Evolutionary conservation across 2,797 vertebrate genomes (phyloP).

Genomic region (Semaprochilodus insignis): DNA sequence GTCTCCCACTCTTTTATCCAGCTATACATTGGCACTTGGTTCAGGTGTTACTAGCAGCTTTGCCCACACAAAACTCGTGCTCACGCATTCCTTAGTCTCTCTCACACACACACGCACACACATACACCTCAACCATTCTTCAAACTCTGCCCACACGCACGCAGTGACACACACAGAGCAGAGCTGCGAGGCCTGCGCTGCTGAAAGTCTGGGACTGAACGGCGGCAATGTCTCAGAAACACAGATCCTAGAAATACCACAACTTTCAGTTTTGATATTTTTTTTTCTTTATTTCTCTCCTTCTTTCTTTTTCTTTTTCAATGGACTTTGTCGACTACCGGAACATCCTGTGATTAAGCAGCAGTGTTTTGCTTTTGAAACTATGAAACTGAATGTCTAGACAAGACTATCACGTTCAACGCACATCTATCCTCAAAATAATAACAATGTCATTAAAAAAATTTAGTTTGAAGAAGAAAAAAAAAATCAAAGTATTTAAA

Average conservation of each 20-base stretch:
- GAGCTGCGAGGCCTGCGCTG: conserved; percentile 78
- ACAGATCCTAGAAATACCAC: conserved; percentile 88
- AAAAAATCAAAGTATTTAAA: conserved; percentile 72
- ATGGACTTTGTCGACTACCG: conserved; percentile 86
- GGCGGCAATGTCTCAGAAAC: conserved; percentile 82
- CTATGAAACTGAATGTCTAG: conserved; percentile 85
- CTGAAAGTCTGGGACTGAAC: conserved; percentile 80
- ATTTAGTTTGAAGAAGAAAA: conserved; percentile 63
- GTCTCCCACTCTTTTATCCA: conserved; percentile 91
- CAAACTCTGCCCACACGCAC: conserved; percentile 57
- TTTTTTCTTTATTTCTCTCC: conserved; percentile 37
- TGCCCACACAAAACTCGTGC: conserved; percentile 82
- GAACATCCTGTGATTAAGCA: conserved; percentile 85
- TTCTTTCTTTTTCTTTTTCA: conserved; percentile 67
- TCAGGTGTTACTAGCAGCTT: conserved; percentile 93
- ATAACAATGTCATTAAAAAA: conserved; percentile 71
- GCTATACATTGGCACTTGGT: conserved; percentile 92
- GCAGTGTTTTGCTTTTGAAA: conserved; percentile 90
- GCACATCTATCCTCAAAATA: conserved; percentile 80
- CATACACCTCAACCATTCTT: conserved; percentile 82
- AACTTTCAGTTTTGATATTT: conserved; percentile 69
- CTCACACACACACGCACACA: conserved; percentile 41
- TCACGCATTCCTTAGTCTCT: conserved; percentile 78
- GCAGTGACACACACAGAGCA: conserved; percentile 49
- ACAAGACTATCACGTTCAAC: conserved; percentile 71